Evolutionary conservation across 2,797 vertebrate genomes (phyloP), one percentile per base, ranked within the genome.

Genomic region (Epinephelus coioides): DNA sequence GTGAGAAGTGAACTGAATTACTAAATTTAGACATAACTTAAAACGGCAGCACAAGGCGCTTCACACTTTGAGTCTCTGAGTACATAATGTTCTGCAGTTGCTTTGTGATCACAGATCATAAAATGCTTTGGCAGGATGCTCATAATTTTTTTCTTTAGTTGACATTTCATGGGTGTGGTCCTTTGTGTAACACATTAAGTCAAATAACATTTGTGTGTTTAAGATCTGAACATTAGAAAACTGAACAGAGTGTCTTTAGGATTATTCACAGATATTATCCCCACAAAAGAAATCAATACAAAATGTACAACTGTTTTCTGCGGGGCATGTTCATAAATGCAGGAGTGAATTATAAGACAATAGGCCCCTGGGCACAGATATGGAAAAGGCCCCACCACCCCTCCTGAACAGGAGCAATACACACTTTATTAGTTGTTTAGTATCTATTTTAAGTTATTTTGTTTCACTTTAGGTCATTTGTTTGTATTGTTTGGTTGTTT

Each of bases 81-180:
- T 53, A 56, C 47, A 50, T 38, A 47, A 19, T 54, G 70, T 73
- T 73, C 19, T 40, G 21, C 15, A 62, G 19, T 21, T 14, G 14
- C 46, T 25, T 50, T 38, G n/a, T 50, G 34, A 46, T 69, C 63
- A 73, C 44, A 34, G 7, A 38, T 64, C 19, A 57, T 25, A 27
- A 60, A 44, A 60, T 43, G 1, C 5, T 65, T 47, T 50, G 30
- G 43, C 70, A 83, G 49, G 17, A 51, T 19, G 46, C 56, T 57
- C 34, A 43, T 3, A 43, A 3, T 0, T 56, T n/a, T 25, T 40
- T 40, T 43, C 30, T 15, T 27, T 21, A 2, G 46, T 4, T 46
- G 23, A 53, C 19, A 47, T 49, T 54, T 27, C 15, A 21, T 61
- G n/a, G 30, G 55, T 70, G 49, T 73, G 65, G 30, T 60, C 47